A percentile compares a stretch with the other conserved stretches of the same genome.
Conservation (phyloP, 1,140 invertebrate genomes). For the Apis dorsata region DNA sequence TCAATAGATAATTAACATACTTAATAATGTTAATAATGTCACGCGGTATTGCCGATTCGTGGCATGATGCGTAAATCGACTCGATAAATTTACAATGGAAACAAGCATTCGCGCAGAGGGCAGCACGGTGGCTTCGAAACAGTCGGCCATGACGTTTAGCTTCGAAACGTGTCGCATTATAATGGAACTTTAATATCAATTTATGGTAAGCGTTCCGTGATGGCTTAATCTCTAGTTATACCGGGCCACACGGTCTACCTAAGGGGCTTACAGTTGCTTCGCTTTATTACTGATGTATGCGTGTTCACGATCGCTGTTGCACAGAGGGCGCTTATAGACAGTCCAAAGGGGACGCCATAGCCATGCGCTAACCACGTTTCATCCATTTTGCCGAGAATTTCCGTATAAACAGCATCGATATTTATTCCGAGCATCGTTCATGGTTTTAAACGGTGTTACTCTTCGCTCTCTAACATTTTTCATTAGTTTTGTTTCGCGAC, state of each 20-base stretch:
- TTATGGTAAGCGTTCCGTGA: slow-evolving; percentile 56
- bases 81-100: not conserved
- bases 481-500: not conserved
- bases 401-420: slow-evolving; percentile 52
- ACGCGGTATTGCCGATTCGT: no score
- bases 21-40: not conserved
- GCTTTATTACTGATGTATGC: slow-evolving; percentile 67
- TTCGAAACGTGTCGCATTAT: slow-evolving; percentile 39
- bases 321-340: slow-evolving; percentile 49
- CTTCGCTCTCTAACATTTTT: no score
- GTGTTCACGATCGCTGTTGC: slow-evolving; percentile 63
- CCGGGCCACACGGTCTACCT: slow-evolving; percentile 50
- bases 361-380: slow-evolving; percentile 56
- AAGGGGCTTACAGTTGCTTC: slow-evolving; percentile 65
- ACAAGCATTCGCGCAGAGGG: not conserved
- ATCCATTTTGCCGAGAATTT: slow-evolving; percentile 49
- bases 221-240: slow-evolving; percentile 64
- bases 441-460: slow-evolving; percentile 62
- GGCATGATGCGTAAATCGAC: not conserved
- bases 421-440: slow-evolving; percentile 70
- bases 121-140: slow-evolving; percentile 15
- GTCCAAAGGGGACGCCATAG: slow-evolving; percentile 13
- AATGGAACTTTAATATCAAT: slow-evolving; percentile 64
- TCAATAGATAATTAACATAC: not conserved
- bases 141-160: slow-evolving; percentile 41